Evolutionary conservation across 2,113 vertebrate genomes (phyloP).

Genomic region (Odocoileus hemionus): DNA sequence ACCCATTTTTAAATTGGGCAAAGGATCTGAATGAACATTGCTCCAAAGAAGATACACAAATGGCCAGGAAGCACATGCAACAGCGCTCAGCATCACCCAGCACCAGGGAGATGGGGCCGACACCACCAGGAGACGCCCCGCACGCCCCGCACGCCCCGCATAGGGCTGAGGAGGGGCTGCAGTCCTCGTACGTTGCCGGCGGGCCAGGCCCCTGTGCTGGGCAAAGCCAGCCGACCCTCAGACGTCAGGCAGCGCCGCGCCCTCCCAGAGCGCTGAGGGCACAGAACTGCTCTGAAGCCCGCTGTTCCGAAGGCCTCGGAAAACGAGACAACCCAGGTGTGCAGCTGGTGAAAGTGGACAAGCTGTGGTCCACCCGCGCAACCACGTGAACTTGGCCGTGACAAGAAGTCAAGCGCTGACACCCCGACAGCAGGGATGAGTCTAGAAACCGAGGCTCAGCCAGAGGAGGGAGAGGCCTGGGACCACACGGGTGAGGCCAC

Average conservation of each 20-base stretch:
- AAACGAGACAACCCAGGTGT: accelerated
- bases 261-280: accelerated
- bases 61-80: accelerated
- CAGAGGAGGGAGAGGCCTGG: not conserved
- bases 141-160: accelerated
- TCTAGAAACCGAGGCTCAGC: accelerated
- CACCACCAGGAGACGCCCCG: accelerated
- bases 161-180: accelerated
- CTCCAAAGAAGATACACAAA: not conserved
- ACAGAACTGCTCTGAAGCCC: no score
- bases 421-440: accelerated
- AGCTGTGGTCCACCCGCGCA: accelerated
- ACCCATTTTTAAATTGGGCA: not conserved
- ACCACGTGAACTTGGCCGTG: accelerated
- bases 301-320: not conserved
- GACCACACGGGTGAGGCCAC: not conserved
- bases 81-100: accelerated
- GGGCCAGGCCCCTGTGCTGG: accelerated
- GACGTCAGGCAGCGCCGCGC: accelerated
- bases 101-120: accelerated
- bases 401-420: no score
- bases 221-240: no score
- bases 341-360: not conserved
- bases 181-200: accelerated
- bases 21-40: not conserved